Base-by-base conservation (phyloP, 2,797 vertebrate genomes). In the Momotus momota region DNA sequence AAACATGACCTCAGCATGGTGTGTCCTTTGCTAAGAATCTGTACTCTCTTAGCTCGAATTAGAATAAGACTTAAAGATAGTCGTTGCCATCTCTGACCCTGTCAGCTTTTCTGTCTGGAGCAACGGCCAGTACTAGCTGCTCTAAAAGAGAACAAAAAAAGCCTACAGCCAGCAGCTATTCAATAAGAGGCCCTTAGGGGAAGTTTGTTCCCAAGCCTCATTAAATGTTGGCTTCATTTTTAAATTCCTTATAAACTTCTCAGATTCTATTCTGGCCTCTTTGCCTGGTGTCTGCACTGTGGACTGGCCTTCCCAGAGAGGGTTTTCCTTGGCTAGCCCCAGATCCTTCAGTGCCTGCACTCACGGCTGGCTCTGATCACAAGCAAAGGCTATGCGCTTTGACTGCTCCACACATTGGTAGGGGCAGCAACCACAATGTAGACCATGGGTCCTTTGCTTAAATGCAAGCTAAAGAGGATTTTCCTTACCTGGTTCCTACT, bases 181-280 rank as follows among this genome's bases (percentile, higher is more conserved):
- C 66, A 90, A 29, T 73, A 94, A 65, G 23, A 81, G 83, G 29
- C 60, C 90, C 83, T 90, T 49, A 43, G 83, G 83, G 83, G 45
- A 95, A 48, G 41, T 85, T 90, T 95, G 81, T 95, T 90, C 93
- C 77, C 83, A 88, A 95, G 64, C 81, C 90, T 95, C 91, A 87
- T 95, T 94, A 95, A 91, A 43, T 48, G 41, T 94, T 96, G 93
- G 96, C 94, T 93, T 85, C 74, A 27, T 85, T 92, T 77, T 91
- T 90, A 84, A 94, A 95, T 97, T 96, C 80, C 77, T 95, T 93
- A 86, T 73, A 49, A 95, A 96, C 58, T 90, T 93, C 82, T 96
- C 86, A 81, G 46, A 96, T 90, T 90, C 65, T 81, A 31, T 87
- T 96, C 80, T 88, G 82, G 85, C 75, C 43, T 82, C 43, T 80